Conservation (phyloP, 1,140 invertebrate genomes). For the Drosophila equinoxialis region DNA sequence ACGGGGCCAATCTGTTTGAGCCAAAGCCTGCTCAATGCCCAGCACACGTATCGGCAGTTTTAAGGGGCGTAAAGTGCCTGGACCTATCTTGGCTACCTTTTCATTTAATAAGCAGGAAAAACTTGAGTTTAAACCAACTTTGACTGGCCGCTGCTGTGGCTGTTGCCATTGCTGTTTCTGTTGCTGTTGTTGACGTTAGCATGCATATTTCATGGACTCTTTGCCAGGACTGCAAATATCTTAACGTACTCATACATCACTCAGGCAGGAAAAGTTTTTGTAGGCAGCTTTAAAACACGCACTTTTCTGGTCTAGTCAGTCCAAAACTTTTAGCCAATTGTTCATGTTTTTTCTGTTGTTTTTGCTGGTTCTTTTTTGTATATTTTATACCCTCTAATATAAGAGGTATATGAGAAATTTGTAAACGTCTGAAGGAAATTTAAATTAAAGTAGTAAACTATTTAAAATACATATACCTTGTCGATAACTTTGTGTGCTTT, state of each 20-base stretch:
- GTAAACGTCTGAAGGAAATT: too few relatives aligned
- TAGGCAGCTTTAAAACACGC: conserved; percentile 35
- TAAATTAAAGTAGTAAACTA: too few relatives aligned
- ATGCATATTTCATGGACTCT: conserved; percentile 14
- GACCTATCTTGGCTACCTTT: conserved; percentile 36
- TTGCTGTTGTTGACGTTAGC: conserved; percentile 6
- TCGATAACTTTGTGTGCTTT: too few relatives aligned
- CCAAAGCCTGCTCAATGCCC: conserved; percentile 51
- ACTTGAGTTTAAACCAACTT: conserved; percentile 10
- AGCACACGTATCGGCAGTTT: conserved; percentile 41
- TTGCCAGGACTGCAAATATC: conserved; percentile 6
- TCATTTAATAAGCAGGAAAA: conserved; percentile 55
- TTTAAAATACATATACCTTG: too few relatives aligned
- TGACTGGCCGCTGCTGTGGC: neutral
- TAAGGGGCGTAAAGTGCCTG: conserved; percentile 38
- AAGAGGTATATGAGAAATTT: neutral
- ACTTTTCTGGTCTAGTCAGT: conserved; percentile 28
- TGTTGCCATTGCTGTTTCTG: neutral
- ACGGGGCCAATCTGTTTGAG: conserved; percentile 6
- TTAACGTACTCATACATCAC: neutral
- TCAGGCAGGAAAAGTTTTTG: conserved; percentile 8
- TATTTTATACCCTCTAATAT: neutral
- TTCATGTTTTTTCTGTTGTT: neutral
- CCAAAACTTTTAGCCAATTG: conserved; percentile 10
- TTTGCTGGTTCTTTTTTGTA: neutral